Evolutionary conservation across 1,140 invertebrate genomes (phyloP).

Genomic region (Dendrolimus punctatus): DNA sequence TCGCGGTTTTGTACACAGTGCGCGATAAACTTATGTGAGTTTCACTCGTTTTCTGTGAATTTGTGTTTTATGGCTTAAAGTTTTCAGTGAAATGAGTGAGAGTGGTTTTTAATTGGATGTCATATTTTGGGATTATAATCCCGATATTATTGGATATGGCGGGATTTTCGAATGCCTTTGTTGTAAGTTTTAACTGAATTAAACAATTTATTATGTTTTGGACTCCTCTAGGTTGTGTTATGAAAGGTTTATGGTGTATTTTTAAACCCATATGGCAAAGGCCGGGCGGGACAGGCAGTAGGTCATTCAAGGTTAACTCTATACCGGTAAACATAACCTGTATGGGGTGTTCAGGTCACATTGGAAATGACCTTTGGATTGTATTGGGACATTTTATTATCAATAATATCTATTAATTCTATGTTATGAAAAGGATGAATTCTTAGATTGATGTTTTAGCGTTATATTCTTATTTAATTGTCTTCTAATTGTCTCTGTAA

Average conservation of each 20-base stretch:
- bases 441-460: too few species aligned
- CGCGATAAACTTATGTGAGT: constrained; percentile 36
- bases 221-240: not conserved
- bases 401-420: not conserved
- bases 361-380: constrained; percentile 56
- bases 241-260: not conserved
- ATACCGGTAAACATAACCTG: constrained; percentile 61
- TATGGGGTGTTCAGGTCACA: constrained; percentile 46
- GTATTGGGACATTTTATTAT: constrained; percentile 2
- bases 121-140: constrained; percentile 14
- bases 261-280: constrained; percentile 5
- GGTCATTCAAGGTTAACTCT: constrained; percentile 67
- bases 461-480: too few species aligned
- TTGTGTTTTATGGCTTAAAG: not conserved
- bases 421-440: too few species aligned
- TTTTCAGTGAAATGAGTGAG: not conserved
- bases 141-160: constrained; percentile 29
- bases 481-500: too few species aligned
- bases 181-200: constrained; percentile 24
- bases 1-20: constrained; percentile 58
- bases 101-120: constrained; percentile 1
- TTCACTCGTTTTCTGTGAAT: constrained; percentile 12
- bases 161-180: constrained; percentile 40
- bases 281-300: constrained; percentile 16
- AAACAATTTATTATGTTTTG: not conserved